Evolutionary conservation across 1,140 invertebrate species (phyloP).

Genomic region (Caenorhabditis tropicalis): DNA sequence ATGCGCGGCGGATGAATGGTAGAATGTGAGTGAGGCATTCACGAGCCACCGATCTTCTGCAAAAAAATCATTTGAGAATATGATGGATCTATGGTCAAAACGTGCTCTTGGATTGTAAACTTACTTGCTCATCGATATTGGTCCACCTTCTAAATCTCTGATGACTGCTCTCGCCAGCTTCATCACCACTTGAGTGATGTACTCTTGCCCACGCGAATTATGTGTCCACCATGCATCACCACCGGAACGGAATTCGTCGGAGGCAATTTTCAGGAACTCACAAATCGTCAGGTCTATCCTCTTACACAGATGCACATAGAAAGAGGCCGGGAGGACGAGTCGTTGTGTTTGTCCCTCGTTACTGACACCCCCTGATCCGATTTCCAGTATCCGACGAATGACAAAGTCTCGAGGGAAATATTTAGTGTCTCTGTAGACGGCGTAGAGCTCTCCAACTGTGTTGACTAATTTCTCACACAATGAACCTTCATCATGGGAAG

Average conservation of each 20-base stretch:
- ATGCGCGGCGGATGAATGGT: background rate
- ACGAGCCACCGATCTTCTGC: conserved; percentile 4
- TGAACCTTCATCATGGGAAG: background rate
- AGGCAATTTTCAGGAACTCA: background rate
- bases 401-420: conserved; percentile 36
- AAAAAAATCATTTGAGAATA: background rate
- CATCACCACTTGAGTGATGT: conserved; percentile 6
- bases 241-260: background rate
- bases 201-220: conserved; percentile 16
- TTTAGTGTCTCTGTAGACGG: conserved; percentile 40
- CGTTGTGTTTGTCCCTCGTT: background rate
- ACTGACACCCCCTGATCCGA: background rate
- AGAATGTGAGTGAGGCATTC: conserved; percentile 6
- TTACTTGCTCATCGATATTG: background rate
- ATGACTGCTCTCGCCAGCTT: conserved; percentile 5
- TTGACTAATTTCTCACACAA: background rate
- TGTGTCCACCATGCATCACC: conserved; percentile 31
- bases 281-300: background rate
- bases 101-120: too few species aligned
- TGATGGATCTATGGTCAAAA: background rate
- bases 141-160: background rate
- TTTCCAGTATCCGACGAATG: conserved; percentile 21
- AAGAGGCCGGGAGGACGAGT: background rate
- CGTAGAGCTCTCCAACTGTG: conserved; percentile 1
- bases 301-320: background rate